phyloP scores from a whole-genome alignment of 2,797 vertebrate species.

The Ficedula albicollis region DNA sequence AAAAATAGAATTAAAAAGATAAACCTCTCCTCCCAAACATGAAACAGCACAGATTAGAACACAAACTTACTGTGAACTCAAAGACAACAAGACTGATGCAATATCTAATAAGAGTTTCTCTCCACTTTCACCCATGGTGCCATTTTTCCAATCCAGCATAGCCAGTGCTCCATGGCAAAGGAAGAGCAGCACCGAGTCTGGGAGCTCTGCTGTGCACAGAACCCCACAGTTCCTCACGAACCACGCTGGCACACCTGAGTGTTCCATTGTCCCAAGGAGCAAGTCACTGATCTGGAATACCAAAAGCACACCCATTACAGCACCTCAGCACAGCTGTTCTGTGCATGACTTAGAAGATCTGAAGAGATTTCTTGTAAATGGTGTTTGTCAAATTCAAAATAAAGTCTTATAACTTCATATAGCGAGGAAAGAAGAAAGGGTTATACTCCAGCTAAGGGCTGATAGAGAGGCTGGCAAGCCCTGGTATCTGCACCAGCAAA shows the following conservation, averaged over 20 bases:
- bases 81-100: constrained; percentile 79
- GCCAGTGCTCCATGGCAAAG: constrained; percentile 91
- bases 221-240: constrained; percentile 75
- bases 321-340: background rate
- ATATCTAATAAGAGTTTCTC: constrained; percentile 85
- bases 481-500: background rate
- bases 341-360: background rate
- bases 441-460: background rate
- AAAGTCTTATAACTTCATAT: background rate
- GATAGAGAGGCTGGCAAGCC: background rate
- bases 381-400: background rate
- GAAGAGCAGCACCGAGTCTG: constrained; percentile 80
- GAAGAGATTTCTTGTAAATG: background rate
- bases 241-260: constrained; percentile 77
- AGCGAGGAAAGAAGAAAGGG: background rate
- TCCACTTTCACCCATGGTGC: constrained; percentile 74
- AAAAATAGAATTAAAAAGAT: background rate
- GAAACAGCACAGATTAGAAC: background rate
- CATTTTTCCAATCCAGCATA: constrained; percentile 89
- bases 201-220: constrained; percentile 72
- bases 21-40: background rate
- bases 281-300: constrained; percentile 81
- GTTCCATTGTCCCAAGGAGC: constrained; percentile 69
- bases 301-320: background rate
- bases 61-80: constrained; percentile 83